Evolutionary conservation across 2,797 vertebrate genomes (phyloP), one percentile per base, ranked within the genome.

Genomic region (Oryzias sinensis): DNA sequence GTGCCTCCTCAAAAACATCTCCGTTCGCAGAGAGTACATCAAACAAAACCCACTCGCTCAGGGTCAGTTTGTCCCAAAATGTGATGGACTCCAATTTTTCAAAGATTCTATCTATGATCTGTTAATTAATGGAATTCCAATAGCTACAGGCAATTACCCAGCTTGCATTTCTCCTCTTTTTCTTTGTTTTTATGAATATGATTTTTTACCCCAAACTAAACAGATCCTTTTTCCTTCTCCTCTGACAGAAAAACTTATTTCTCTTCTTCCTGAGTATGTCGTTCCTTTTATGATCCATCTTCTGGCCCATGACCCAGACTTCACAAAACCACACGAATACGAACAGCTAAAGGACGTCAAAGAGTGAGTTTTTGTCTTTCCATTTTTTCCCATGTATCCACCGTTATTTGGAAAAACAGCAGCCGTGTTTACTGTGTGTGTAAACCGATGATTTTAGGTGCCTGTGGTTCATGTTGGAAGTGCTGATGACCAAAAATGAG

Each of bases 401-500:
- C 22, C 4, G 9, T 14, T 17, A 22, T 22, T 5, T 46, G 5
- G 1, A 46, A 45, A 27, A 4, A 9, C 9, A 11, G 33, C 9
- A 37, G 9, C 11, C 9, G 20, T 24, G 20, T 46, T 46, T 22
- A 22, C 8, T 47, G 11, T 51, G 20, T 27, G 16, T 27, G 16
- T 69, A 22, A 45, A 18, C 29, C 22, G 6, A 15, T 63, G 6
- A 61, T 18, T 20, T 53, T 68, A 99, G 97, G 92, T 99, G 97
- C 89, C 92, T 99, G 58, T 99, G 97, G 97, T 99, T 99, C 86
- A 99, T 99, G 97, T 90, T 99, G 82, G 97, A 99, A 88, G 97
- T 99, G 81, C 89, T 99, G 87, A 99, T 99, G 97, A 96, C 96
- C 46, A 98, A 99, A 89, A 98, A 98, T 81, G 97, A 99, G 88